These are phyloP conservation scores for Lathamus discolor DNA, from an alignment of 2,113 vertebrate genomes.

Conservation along the genomic window DNA sequence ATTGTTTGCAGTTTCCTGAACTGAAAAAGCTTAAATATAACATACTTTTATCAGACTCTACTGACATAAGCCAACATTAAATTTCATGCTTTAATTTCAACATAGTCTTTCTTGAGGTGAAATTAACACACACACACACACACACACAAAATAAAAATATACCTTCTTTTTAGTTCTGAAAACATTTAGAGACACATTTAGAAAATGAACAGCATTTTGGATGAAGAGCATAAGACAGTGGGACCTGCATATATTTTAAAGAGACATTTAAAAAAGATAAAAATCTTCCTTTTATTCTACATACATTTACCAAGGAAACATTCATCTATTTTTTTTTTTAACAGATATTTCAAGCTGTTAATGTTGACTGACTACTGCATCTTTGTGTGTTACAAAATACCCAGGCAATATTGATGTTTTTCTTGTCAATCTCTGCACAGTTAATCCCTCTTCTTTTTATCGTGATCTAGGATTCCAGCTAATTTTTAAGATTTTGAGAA, in stretches of 20 bases:
- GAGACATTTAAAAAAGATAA: not conserved
- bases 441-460: not conserved
- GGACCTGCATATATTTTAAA: not conserved
- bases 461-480: not conserved
- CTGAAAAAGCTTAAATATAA: not conserved
- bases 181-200: not conserved
- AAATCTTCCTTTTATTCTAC: not conserved
- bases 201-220: not conserved
- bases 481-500: not conserved
- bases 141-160: not conserved
- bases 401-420: not conserved
- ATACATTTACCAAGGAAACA: not conserved
- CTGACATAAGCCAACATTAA: not conserved
- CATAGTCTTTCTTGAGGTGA: not conserved
- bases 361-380: not conserved
- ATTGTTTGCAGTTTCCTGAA: not conserved
- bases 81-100: not conserved
- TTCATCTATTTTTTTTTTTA: not conserved
- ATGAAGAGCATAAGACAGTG: not conserved
- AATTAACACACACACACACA: not conserved
- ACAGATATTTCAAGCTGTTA: not conserved
- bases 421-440: not conserved
- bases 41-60: not conserved
- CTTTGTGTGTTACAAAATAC: not conserved
- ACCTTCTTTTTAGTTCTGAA: not conserved